Evolutionary conservation across 2,888 invertebrate species (phyloP).

Genomic region (Eumerus sabulonum): DNA sequence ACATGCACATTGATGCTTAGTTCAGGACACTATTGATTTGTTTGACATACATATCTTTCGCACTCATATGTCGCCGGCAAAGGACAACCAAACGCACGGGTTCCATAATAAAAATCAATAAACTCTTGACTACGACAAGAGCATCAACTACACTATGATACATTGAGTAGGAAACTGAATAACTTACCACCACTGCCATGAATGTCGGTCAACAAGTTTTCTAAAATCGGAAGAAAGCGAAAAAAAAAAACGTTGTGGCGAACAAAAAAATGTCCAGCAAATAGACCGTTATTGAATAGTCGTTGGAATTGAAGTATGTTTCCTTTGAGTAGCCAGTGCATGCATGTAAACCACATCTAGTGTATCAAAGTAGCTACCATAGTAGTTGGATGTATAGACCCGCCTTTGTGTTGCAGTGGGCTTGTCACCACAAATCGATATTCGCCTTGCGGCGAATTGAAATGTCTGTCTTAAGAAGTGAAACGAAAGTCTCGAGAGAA

Average conservation of each 20-base stretch:
- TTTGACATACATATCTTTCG: too few relatives aligned
- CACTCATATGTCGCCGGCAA: too few relatives aligned
- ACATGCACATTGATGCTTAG: background rate
- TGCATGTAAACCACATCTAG: too few relatives aligned
- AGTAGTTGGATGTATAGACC: too few relatives aligned
- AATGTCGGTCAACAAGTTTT: conserved; percentile 35
- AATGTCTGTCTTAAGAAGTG: conserved; percentile 4
- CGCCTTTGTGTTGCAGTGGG: background rate
- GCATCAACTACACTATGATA: background rate
- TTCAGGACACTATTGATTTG: too few relatives aligned
- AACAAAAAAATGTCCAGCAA: too few relatives aligned
- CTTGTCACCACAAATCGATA: conserved; percentile 24
- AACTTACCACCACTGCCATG: conserved; percentile 13
- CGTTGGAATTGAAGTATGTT: background rate
- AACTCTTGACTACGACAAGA: background rate
- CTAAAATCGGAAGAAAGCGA: conserved; percentile 8
- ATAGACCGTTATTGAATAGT: conserved; percentile 17
- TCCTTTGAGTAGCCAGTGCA: background rate
- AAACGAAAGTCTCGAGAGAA: conserved; percentile 2
- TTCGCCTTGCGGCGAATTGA: conserved; percentile 11
- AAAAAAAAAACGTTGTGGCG: too few relatives aligned
- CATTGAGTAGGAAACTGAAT: conserved; percentile 17
- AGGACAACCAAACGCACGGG: too few relatives aligned
- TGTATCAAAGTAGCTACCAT: too few relatives aligned
- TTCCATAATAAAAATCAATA: conserved; percentile 3